phyloP scores from a whole-genome alignment of 2,888 invertebrate species.

The Napeogenes inachia region DNA sequence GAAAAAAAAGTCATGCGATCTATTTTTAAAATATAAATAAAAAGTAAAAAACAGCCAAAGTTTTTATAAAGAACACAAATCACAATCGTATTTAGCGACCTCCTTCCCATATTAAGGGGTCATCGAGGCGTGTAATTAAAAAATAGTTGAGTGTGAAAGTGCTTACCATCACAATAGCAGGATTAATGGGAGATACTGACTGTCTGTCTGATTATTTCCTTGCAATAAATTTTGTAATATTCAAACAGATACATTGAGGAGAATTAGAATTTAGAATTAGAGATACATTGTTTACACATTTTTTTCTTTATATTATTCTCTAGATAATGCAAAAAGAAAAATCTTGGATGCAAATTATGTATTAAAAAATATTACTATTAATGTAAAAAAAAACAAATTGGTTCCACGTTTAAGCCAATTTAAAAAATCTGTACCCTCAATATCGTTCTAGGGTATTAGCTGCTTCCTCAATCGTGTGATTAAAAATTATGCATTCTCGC shows the following conservation, averaged over 20 bases:
- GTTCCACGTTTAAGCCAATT: constrained; percentile 34
- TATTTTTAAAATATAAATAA: too few relatives aligned
- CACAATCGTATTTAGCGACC: constrained; percentile 33
- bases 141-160: constrained; percentile 56
- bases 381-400: constrained; percentile 26
- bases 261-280: too few relatives aligned
- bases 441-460: constrained; percentile 72
- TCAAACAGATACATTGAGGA: too few relatives aligned
- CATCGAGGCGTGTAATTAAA: constrained; percentile 67
- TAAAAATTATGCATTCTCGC: constrained; percentile 69
- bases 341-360: too few relatives aligned
- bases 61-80: neutral
- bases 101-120: constrained; percentile 61
- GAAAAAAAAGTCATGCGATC: neutral
- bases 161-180: constrained; percentile 58
- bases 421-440: constrained; percentile 37
- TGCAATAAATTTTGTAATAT: constrained; percentile 8
- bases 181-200: constrained; percentile 40
- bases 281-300: too few relatives aligned
- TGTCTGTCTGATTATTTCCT: neutral
- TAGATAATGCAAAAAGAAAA: too few relatives aligned
- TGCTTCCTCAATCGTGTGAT: constrained; percentile 75
- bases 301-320: too few relatives aligned
- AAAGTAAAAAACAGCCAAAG: too few relatives aligned
- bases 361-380: constrained; percentile 11